Base-by-base conservation (phyloP, 2,888 invertebrate genomes). In the Oscheius sp. region DNA sequence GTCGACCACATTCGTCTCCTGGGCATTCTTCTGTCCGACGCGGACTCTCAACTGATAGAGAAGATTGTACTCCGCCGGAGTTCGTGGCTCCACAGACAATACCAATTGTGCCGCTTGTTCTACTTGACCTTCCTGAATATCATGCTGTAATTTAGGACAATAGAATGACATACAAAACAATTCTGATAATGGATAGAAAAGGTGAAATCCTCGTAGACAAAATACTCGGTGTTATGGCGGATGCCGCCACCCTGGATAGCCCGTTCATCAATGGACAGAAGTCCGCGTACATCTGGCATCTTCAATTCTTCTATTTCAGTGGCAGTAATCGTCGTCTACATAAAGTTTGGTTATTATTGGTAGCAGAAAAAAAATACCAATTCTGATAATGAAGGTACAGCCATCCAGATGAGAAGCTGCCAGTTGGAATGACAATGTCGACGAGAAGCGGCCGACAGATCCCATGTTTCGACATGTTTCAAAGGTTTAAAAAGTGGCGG, bases 41-140 rank as follows among this genome's bases (percentile, higher is more conserved):
- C 76, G 77, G 46, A 80, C 75, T 70, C 80, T 61, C 56, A 80
- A 64, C 61, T 80, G 80, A 21, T 75, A 77, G 27, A 80, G 74
- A 49, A 80, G 73, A 18, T 69, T 43, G 76, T 76, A 80, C 45
- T 80, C 76, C 41, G 80, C 73, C 2, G 72, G 66, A 18, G 18
- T 18, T 9, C 16, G 23, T 7, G 52, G 25, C 16, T 12, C 49
- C 18, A 45, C 52, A 21, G 18, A 25, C 59, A 70, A 16, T 1
- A 16, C 16, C 5, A 58, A 43, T 12, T 25, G 43, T 41, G 25
- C 52, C 35, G 9, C 35, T 9, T 35, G 35, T 5, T 27, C 13
- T 69, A 23, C 25, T 45, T 21, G 53, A 29, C 27, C 35, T 21
- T 21, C 13, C 16, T 16, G 13, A 69, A 41, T 5, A 9, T 21